Evolutionary conservation across 2,113 vertebrate genomes (phyloP).

Genomic region (Chloropsis hardwickii): DNA sequence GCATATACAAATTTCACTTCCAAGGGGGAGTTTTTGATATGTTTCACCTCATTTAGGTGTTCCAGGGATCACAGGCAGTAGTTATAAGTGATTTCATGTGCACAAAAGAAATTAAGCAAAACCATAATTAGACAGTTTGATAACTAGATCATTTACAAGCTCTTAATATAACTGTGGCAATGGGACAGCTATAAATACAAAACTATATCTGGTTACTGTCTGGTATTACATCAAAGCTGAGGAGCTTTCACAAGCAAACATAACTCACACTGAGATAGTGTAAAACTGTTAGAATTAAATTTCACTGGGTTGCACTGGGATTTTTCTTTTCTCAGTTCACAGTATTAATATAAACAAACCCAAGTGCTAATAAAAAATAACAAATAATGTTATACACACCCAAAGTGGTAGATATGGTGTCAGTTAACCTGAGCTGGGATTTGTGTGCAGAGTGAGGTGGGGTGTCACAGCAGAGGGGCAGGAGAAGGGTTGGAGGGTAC

Average conservation of each 20-base stretch:
- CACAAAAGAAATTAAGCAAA: conserved; percentile 29
- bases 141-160: conserved; percentile 45
- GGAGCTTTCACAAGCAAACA: neutral
- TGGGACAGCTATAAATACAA: neutral
- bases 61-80: neutral
- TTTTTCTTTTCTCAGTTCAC: neutral
- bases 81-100: neutral
- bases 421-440: neutral
- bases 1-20: neutral
- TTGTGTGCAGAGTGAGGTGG: neutral
- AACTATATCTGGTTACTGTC: neutral
- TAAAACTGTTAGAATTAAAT: neutral
- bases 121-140: neutral
- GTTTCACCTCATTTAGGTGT: neutral
- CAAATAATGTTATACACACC: neutral
- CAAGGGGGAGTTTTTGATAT: neutral
- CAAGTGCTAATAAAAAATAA: neutral
- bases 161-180: conserved; percentile 2
- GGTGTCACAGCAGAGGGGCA: neutral
- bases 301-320: neutral
- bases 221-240: neutral
- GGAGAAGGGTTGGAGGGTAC: neutral
- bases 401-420: neutral
- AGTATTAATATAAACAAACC: neutral
- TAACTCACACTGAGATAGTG: neutral